Evolutionary conservation across 2,797 vertebrate species (phyloP).

Genomic region (Tamandua tetradactyla): DNA sequence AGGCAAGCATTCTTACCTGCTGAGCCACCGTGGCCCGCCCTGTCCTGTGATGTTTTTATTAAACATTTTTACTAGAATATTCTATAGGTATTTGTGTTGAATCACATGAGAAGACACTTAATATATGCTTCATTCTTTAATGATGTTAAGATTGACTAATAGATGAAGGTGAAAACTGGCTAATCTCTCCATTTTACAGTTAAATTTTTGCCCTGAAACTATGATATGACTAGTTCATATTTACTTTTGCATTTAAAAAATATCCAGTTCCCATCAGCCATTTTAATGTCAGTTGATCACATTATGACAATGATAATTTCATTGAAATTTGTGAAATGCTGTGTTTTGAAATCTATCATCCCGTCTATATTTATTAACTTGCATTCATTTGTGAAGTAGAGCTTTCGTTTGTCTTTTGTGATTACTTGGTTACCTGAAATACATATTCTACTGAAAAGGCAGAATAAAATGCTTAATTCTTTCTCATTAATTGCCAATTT

Average conservation of each 20-base stretch:
- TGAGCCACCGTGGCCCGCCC: too few relatives aligned
- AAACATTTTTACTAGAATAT: slow-evolving; percentile 1
- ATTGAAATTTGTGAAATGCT: background rate
- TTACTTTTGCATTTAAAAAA: background rate
- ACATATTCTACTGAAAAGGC: background rate
- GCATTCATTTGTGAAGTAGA: background rate
- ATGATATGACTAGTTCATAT: background rate
- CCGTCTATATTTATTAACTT: too few relatives aligned
- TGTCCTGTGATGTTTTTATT: background rate
- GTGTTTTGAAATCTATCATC: background rate
- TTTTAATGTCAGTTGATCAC: background rate
- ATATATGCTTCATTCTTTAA: background rate
- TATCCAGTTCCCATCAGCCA: background rate
- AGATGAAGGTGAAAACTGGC: background rate
- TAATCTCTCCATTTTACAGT: background rate
- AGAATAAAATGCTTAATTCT: background rate
- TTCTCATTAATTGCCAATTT: background rate
- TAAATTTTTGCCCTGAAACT: background rate
- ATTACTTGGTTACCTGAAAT: background rate
- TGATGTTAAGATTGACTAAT: background rate
- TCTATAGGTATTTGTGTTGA: background rate
- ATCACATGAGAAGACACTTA: background rate
- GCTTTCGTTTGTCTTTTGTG: background rate
- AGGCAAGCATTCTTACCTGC: too few relatives aligned
- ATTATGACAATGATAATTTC: background rate